These are phyloP conservation scores for Pseudochirops cupreus DNA, from an alignment of 2,797 vertebrate species.

Conservation along the genomic window DNA sequence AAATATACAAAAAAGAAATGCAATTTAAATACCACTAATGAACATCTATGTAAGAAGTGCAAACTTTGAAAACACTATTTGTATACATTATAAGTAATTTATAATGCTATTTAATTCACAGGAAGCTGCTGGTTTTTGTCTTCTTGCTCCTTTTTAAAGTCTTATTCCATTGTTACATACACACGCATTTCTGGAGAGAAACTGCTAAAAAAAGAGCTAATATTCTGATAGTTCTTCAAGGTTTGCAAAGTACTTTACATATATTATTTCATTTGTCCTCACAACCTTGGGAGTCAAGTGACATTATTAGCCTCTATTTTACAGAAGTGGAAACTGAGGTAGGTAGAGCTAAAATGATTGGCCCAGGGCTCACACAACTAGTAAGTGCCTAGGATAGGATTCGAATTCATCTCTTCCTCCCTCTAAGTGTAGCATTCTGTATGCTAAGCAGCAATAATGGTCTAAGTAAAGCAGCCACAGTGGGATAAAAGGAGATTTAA, in stretches of 20 bases:
- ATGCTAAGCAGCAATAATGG: neutral
- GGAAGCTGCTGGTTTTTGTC: slow-evolving; percentile 40
- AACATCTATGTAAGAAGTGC: slow-evolving; percentile 62
- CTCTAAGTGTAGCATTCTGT: neutral
- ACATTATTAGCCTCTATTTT: neutral
- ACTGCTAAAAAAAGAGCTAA: slow-evolving; percentile 34
- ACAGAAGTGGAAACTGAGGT: neutral
- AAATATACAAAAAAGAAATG: slow-evolving; percentile 66
- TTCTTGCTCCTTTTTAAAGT: slow-evolving; percentile 62
- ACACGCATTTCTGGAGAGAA: slow-evolving; percentile 68
- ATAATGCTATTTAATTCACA: slow-evolving; percentile 60
- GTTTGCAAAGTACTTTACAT: neutral
- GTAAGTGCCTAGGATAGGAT: neutral
- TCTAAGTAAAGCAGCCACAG: neutral
- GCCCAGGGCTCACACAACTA: neutral
- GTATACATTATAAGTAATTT: slow-evolving; percentile 48
- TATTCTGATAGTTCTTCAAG: neutral
- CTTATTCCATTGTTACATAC: slow-evolving; percentile 54
- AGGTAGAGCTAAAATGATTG: neutral
- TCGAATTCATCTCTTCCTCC: neutral
- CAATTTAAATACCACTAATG: slow-evolving; percentile 61
- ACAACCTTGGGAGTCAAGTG: neutral
- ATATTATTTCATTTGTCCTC: neutral
- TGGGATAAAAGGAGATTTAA: neutral
- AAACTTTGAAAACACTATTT: slow-evolving; percentile 45